phyloP scores from a whole-genome alignment of 1,140 invertebrate genomes.

The Cotesia chilonis region DNA sequence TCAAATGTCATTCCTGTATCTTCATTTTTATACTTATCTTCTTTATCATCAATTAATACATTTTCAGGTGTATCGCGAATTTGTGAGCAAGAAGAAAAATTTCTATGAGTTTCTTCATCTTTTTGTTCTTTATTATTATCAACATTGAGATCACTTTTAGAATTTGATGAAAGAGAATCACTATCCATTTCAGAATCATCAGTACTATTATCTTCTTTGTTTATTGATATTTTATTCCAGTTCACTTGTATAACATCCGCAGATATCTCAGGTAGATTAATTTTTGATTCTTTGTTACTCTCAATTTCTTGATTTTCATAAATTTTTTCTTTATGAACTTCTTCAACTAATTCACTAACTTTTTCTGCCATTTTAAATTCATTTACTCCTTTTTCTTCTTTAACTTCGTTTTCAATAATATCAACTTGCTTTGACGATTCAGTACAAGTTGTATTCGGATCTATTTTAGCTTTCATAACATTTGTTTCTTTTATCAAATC shows the following conservation, averaged over 20 bases:
- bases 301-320: conserved; percentile 23
- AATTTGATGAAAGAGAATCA: conserved; percentile 70
- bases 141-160: conserved; percentile 48
- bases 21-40: conserved; percentile 52
- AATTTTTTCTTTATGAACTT: conserved; percentile 18
- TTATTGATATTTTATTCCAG: conserved; percentile 63
- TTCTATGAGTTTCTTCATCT: conserved; percentile 37
- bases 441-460: conserved; percentile 38
- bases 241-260: conserved; percentile 73
- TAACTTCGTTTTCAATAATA: conserved; percentile 15
- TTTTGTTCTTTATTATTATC: conserved; percentile 38
- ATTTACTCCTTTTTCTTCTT: conserved; percentile 30
- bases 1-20: conserved; percentile 53
- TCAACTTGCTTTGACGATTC: conserved; percentile 24
- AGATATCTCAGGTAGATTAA: conserved; percentile 71
- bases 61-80: conserved; percentile 58
- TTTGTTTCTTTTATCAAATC: conserved; percentile 61
- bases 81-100: conserved; percentile 53
- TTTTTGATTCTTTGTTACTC: conserved; percentile 54
- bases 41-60: conserved; percentile 56
- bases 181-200: conserved; percentile 69
- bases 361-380: no score
- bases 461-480: conserved; percentile 55
- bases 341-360: background rate
- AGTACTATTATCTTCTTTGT: conserved; percentile 50